Percentiles rank a stretch among this genome's conserved stretches.
phyloP scores from a whole-genome alignment of 1,140 invertebrate species.

The Leucophenga varia region DNA sequence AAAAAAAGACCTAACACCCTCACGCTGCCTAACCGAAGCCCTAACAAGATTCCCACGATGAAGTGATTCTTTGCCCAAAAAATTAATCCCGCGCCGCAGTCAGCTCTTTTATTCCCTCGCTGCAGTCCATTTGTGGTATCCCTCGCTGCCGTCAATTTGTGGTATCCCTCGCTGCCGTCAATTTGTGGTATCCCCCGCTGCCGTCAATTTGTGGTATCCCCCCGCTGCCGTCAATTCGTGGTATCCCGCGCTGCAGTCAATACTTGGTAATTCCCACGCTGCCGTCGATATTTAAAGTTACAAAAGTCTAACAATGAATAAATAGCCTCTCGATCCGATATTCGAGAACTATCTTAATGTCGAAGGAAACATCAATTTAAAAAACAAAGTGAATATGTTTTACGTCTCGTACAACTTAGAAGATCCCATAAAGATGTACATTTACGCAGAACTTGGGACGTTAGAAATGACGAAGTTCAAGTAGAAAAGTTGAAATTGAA shows the following conservation, averaged over 20 bases:
- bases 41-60: conserved; percentile 26
- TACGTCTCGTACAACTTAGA: too few relatives aligned
- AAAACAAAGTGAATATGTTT: too few relatives aligned
- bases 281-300: conserved; percentile 25
- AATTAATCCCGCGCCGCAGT: conserved; percentile 23
- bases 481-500: too few relatives aligned
- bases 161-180: conserved; percentile 22
- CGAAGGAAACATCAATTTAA: too few relatives aligned
- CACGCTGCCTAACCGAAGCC: conserved; percentile 31
- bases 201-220: conserved; percentile 15
- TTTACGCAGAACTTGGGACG: too few relatives aligned
- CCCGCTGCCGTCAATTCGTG: conserved; percentile 8
- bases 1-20: conserved; percentile 26
- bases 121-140: conserved; percentile 18
- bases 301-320: too few relatives aligned
- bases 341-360: too few relatives aligned
- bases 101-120: conserved; percentile 19
- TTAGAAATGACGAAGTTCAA: too few relatives aligned
- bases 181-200: conserved; percentile 12
- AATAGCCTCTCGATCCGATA: too few relatives aligned
- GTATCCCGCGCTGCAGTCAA: conserved; percentile 29
- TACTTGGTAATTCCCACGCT: conserved; percentile 18
- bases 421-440: too few relatives aligned
- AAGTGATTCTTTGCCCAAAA: not conserved
- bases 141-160: conserved; percentile 22